Evolutionary conservation across 2,888 invertebrate genomes (phyloP), one percentile per base, ranked within the genome.

Genomic region (Taenaris catops): DNA sequence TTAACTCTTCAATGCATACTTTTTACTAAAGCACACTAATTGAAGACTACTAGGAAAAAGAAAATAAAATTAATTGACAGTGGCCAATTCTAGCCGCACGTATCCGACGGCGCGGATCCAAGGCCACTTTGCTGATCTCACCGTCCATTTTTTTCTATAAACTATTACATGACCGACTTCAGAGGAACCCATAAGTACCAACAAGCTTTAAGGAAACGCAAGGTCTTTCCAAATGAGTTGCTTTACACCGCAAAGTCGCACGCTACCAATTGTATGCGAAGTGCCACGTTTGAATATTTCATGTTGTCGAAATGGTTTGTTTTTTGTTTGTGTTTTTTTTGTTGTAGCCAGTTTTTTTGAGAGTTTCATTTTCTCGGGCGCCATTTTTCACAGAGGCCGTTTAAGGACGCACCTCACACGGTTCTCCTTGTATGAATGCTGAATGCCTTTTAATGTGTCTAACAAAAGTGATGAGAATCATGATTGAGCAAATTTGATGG

Each of bases 81-180:
- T 58, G 63, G 54, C 76, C 75, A 76, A 70, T 78, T 61, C 68
- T 61, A 59, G 44, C 44, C 52, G 53, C 41, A 46, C 64, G 53
- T 51, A 53, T 52, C 57, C 48, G 52, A 59, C 57, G 61, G 55
- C 56, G 60, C 54, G 52, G 53, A 54, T 48, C 55, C 78, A 83
- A 83, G 83, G 83, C 55, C 73, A 51, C 21, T 16, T 20, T 41
- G 69, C 60, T 83, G 83, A 84, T 80, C 80, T 83, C 83, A 84
- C 73, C 71, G 55, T 41, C 58, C 56, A 65, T 61, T 65, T 73
- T 79, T 78, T 76, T 71, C 48, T 71, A 60, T 62, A 61, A 49
- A 60, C 51, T 69, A 64, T 69, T 57, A 76, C 48, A 46, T 55
- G 57, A 56, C 67, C 48, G 55, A 46, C 56, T 79, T 60, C 32